These are phyloP conservation scores for Poecile atricapillus DNA, from an alignment of 2,113 vertebrate species.

Conservation along the genomic window DNA sequence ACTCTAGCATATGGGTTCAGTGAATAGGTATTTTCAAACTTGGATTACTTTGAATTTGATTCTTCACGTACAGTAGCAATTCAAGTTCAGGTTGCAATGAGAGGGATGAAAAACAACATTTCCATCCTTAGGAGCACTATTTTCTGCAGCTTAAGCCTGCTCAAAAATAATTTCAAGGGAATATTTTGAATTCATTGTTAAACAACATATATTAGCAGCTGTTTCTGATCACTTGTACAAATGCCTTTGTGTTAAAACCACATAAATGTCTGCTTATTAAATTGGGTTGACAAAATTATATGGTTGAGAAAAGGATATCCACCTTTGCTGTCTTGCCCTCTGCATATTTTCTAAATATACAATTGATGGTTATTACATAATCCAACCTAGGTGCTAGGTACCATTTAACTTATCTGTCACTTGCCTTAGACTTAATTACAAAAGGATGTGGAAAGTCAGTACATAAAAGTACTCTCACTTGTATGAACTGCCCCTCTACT, in stretches of 20 bases:
- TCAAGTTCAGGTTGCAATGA: not conserved
- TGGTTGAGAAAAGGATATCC: slow-evolving; percentile 28
- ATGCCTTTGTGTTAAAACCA: slow-evolving; percentile 8
- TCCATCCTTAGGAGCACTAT: not conserved
- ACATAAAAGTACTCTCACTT: not conserved
- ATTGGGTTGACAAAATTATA: not conserved
- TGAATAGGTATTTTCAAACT: not conserved
- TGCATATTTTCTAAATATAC: slow-evolving; percentile 20
- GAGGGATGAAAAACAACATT: not conserved
- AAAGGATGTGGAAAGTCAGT: not conserved
- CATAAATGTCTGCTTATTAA: not conserved
- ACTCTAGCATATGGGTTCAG: not conserved
- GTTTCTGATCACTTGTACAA: not conserved
- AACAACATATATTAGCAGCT: not conserved
- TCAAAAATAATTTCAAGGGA: not conserved
- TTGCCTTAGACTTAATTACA: not conserved
- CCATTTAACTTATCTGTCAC: not conserved
- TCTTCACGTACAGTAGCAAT: not conserved
- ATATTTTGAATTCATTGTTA: not conserved
- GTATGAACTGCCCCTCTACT: rapidly evolving
- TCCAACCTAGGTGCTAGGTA: not conserved
- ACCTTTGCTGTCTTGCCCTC: slow-evolving; percentile 35
- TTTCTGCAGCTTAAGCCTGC: not conserved
- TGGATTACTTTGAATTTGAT: not conserved
- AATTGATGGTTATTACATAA: not conserved